Evolutionary conservation across 2,797 vertebrate genomes (phyloP).

Genomic region (Phyllotis vaccarum): DNA sequence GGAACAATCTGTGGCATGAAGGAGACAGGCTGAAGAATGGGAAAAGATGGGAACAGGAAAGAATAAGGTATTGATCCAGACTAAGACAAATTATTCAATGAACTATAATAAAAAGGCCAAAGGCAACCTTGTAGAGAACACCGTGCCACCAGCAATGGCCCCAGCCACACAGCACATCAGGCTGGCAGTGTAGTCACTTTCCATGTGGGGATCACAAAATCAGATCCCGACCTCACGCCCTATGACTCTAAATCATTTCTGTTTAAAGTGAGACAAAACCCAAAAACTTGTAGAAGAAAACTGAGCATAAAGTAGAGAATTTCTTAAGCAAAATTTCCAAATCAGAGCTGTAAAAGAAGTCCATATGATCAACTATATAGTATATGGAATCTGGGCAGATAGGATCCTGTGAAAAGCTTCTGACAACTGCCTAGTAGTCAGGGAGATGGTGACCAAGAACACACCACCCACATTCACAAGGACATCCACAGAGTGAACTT

Average conservation of each 20-base stretch:
- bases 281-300: background rate
- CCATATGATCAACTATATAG: background rate
- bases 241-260: background rate
- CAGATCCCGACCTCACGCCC: background rate
- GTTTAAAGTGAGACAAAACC: background rate
- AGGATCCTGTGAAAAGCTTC: background rate
- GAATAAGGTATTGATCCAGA: background rate
- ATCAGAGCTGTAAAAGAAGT: conserved; percentile 11
- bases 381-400: background rate
- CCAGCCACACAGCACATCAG: background rate
- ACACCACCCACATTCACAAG: background rate
- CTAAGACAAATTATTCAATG: background rate
- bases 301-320: background rate
- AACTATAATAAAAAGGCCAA: conserved; percentile 1
- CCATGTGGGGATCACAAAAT: background rate
- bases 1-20: background rate
- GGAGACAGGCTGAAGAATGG: conserved; percentile 3
- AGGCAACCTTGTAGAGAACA: background rate
- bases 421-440: background rate
- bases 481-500: background rate
- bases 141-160: background rate
- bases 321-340: conserved; percentile 10
- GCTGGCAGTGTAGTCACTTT: background rate
- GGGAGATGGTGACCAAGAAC: background rate
- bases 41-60: background rate